Base-by-base conservation (phyloP, 2,888 invertebrate species). In the Pherbina coryleti region DNA sequence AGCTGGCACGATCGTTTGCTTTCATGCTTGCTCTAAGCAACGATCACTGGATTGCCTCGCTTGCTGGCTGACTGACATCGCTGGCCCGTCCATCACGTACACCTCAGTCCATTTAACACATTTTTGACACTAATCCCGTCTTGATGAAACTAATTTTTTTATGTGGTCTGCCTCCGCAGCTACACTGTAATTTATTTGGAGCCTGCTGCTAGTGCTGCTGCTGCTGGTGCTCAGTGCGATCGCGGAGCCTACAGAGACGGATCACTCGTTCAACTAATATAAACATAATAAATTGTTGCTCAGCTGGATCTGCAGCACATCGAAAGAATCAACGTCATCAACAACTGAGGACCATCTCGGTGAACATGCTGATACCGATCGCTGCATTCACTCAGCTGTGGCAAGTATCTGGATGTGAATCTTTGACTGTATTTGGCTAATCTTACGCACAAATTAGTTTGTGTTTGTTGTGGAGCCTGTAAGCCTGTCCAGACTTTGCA, bases 31-130 rank as follows among this genome's bases (percentile, higher is more conserved):
- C 44, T 74, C 62, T 60, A 25, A 22, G 25, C 25, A 60, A 60
- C 31, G 55, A 17, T 22, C 17, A 28, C 9, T 60, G 60, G 60
- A 31, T 53, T 19, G 64, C 19, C 22, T 53, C 51, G 69, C 60
- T 44, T n/a, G 17, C 53, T 57, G 66, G 34, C 69, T 78, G 80
- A 79, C 75, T 80, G 79, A 80, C 78, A 82, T 78, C 83, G 83
- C 78, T 73, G 81, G 78, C 82, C 87, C 87, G 88, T 87, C 87
- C 87, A 88, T 87, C 87, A 87, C 80, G 72, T 84, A 86, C 87
- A 86, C 88, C 88, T 88, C 89, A 89, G 89, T 89, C 89, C 89
- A 89, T 89, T 89, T 89, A 89, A 89, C 89, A 89, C 89, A 86
- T 88, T 89, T 89, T 85, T 88, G 89, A 89, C 89, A 88, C 87